Base-by-base conservation (phyloP, 2,113 vertebrate species). In the Hassar affinis region DNA sequence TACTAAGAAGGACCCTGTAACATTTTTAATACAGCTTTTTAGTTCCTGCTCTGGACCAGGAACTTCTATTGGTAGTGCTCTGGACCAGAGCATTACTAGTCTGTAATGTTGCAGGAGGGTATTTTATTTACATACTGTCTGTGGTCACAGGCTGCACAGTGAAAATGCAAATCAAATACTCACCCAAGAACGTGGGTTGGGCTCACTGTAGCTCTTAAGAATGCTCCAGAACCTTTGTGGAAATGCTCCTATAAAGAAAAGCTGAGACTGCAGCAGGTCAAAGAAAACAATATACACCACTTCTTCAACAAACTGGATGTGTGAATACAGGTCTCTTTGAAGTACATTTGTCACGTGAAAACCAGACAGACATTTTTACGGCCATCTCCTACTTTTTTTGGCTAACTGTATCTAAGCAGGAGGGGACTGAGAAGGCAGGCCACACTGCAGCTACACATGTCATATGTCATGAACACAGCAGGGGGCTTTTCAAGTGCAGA, bases 401-500 rank as follows among this genome's bases (percentile, higher is more conserved):
- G 56, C 66, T 72, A 61, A 71, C 57, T 71, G 42, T 61, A 45
- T 79, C 77, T 61, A 74, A 79, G 83, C 83, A 74, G 83, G 62
- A 78, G 82, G 83, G 38, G 68, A 79, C 54, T 72, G 83, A 49
- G 54, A 47, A 35, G 74, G 52, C 77, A 74, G 54, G 27, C 54
- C 42, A 42, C 6, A 42, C 22, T 22, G 8, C 2, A 54, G 84
- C 47, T 84, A 69, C 82, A 78, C 66, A 86, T 74, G 79, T 81
- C 66, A 81, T 54, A 62, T 80, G 75, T 79, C 79, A 81, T 54
- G 81, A 66, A 84, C 72, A 75, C 83, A 79, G 56, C 71, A 38
- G 47, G 22, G 74, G 49, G 54, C 62, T 86, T 86, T 87, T 80
- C 76, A 83, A 85, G 78, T 80, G 69, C 78, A 85, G 82, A 49